Evolutionary conservation across 1,140 invertebrate species (phyloP), one percentile per base, ranked within the genome.

Genomic region (Akabosia matsudoensis): DNA sequence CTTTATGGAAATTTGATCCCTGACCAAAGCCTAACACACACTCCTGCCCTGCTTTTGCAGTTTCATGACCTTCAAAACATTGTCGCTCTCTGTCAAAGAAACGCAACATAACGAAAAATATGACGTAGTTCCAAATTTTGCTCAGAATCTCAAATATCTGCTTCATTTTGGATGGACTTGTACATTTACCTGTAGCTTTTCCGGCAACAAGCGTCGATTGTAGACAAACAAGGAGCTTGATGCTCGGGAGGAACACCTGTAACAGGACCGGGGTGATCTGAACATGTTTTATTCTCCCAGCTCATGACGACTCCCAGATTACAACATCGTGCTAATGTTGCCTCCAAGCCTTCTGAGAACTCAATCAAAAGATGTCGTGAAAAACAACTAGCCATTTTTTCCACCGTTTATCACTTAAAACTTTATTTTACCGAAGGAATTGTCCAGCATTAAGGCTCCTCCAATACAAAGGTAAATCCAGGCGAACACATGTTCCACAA

Each of bases 171-270:
- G 22, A n/a, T n/a, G n/a, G n/a, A 14, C 28, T 26, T 22, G n/a
- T n/a, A n/a, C n/a, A 73, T 73, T 77, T 70, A 84, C 83, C 85
- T 81, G 72, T 84, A 83, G 33, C 83, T 83, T 70, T 84, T 83
- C 0, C 85, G 80, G 80, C 88, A 89, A 64, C 88, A 89, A 34
- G 88, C 87, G 64, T 85, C 85, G 1, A 88, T 85, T 1, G 86
- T 81, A 24, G 87, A 85, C 30, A 88, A 77, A 73, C 88, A 89
- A 1, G 86, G 81, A 1, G 83, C 83, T 77, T 88, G 87, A 71
- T 88, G 85, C 14, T 84, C 82, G 13, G 82, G 74, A 0, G 85
- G 79, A 13, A 88, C 82, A 1, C 85, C 86, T 0, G 84, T 56
- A 16, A 88, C 85, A 0, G 87, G 86, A 0, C 85, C 85, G 1